Evolutionary conservation across 2,113 vertebrate species (phyloP).

Genomic region (Sus scrofa): DNA sequence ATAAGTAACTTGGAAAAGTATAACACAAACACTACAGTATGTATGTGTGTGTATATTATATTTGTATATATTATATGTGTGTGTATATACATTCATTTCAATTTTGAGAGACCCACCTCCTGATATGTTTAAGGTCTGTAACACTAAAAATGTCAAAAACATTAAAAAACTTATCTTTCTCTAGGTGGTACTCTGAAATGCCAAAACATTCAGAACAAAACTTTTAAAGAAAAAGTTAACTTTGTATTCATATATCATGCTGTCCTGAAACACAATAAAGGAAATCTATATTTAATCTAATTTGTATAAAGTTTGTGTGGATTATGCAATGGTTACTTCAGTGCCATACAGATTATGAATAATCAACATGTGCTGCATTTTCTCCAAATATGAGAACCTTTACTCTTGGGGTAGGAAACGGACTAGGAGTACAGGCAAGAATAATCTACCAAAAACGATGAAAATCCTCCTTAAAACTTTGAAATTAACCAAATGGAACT

Average conservation of each 20-base stretch:
- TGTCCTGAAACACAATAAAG: not conserved
- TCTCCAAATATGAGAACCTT: not conserved
- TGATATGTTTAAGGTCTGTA: not conserved
- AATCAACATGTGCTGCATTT: not conserved
- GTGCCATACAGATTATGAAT: not conserved
- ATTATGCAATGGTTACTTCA: not conserved
- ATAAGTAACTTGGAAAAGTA: not conserved
- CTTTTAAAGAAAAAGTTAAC: not conserved
- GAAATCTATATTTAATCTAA: not conserved
- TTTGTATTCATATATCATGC: not conserved
- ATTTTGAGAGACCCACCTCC: not conserved
- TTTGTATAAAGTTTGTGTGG: not conserved
- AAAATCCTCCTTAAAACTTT: not conserved
- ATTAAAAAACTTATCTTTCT: not conserved
- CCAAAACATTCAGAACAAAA: not conserved
- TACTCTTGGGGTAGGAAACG: not conserved
- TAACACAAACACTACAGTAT: not conserved
- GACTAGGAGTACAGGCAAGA: not conserved
- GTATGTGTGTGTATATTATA: not conserved
- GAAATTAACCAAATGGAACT: not conserved
- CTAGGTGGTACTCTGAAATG: not conserved
- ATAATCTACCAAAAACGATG: not conserved
- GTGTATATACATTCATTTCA: not conserved
- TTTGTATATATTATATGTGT: not conserved
- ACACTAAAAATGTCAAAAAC: slow-evolving; percentile 7